Evolutionary conservation across 2,797 vertebrate species (phyloP).

Genomic region (Syngnathus rostellatus): DNA sequence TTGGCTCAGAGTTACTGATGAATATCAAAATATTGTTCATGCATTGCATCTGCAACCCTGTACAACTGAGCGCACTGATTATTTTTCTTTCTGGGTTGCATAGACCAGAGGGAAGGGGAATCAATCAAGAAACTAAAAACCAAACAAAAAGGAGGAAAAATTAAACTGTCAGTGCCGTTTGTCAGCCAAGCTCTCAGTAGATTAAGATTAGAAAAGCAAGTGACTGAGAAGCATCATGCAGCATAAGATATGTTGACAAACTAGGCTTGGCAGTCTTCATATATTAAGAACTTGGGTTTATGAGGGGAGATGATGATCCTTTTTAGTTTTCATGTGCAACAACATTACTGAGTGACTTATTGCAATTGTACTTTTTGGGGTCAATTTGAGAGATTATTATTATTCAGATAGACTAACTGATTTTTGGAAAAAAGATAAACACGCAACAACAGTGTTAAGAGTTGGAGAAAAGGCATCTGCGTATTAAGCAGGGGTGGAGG

Average conservation of each 20-base stretch:
- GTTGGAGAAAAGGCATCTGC: constrained; percentile 18
- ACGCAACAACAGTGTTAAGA: constrained; percentile 22
- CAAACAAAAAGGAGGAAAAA: constrained; percentile 52
- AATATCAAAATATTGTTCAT: constrained; percentile 34
- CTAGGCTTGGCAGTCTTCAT: constrained; percentile 84
- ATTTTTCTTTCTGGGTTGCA: constrained; percentile 31
- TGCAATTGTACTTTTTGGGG: constrained; percentile 14
- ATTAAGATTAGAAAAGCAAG: constrained; percentile 71
- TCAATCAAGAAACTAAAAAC: constrained; percentile 61
- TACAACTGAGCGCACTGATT: constrained; percentile 16
- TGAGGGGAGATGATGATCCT: constrained; percentile 16
- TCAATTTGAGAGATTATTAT: constrained; percentile 26
- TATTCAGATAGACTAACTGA: constrained; percentile 17
- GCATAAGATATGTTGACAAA: constrained; percentile 75
- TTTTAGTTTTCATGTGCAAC: constrained; percentile 18
- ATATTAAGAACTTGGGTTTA: neutral
- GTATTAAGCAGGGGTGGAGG: constrained; percentile 15
- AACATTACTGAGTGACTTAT: constrained; percentile 18
- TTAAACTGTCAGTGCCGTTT: constrained; percentile 69
- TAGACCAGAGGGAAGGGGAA: constrained; percentile 38
- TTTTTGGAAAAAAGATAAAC: constrained; percentile 11
- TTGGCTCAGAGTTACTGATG: constrained; percentile 24
- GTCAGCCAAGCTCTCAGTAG: constrained; percentile 68
- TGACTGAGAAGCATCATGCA: constrained; percentile 81
- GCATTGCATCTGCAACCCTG: constrained; percentile 40